Evolutionary conservation across 2,888 invertebrate species (phyloP).

Genomic region (Drosophila buzzatii): DNA sequence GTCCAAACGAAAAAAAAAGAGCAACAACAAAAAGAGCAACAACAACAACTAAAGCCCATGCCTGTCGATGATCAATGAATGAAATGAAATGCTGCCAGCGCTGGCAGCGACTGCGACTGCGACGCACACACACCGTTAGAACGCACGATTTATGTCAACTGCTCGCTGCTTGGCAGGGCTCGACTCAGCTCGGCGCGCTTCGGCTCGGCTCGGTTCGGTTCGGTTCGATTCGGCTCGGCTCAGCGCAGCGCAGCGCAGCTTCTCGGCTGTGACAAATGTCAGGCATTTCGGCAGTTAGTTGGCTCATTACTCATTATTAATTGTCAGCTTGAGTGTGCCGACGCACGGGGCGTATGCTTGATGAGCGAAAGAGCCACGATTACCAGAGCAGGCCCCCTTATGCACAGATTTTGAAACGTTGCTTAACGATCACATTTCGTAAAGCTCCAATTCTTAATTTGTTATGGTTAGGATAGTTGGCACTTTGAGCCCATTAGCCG

Average conservation of each 20-base stretch:
- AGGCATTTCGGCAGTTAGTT: slow-evolving; percentile 57
- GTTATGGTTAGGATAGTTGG: slow-evolving; percentile 13
- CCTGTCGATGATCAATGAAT: slow-evolving; percentile 53
- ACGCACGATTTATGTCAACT: slow-evolving; percentile 28
- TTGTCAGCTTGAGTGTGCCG: slow-evolving; percentile 23
- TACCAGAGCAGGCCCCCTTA: background rate
- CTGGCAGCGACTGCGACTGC: slow-evolving; percentile 8
- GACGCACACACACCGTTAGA: slow-evolving; percentile 54
- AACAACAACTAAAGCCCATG: background rate
- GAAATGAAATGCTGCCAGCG: slow-evolving; percentile 47
- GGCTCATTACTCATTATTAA: slow-evolving; percentile 56
- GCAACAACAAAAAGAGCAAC: background rate
- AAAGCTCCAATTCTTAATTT: background rate
- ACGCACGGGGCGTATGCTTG: slow-evolving; percentile 51
- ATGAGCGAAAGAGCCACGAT: slow-evolving; percentile 28
- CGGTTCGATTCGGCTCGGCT: background rate
- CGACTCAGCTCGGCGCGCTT: background rate
- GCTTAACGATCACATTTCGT: background rate
- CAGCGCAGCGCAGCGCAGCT: background rate
- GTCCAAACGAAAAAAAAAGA: background rate
- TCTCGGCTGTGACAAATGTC: slow-evolving; percentile 27
- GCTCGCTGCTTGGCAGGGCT: slow-evolving; percentile 20
- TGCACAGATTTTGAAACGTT: background rate
- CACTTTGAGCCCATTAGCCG: background rate
- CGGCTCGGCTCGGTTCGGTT: slow-evolving; percentile 11